phyloP scores from a whole-genome alignment of 2,888 invertebrate species.

The Nephrocerus scutellatus region DNA sequence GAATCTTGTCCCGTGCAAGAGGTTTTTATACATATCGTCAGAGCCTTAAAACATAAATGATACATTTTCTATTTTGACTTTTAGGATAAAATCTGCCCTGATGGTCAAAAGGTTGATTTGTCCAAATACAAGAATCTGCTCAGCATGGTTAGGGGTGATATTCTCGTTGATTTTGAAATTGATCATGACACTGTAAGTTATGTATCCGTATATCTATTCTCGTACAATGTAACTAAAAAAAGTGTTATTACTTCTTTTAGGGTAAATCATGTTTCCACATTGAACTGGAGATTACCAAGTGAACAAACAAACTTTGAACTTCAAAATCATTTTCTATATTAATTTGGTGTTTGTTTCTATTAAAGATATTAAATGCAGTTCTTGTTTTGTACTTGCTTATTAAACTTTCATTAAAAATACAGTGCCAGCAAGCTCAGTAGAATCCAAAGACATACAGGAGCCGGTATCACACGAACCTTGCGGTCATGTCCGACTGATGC shows the following conservation, averaged over 20 bases:
- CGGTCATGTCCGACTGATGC: no score
- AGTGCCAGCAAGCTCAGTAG: no score
- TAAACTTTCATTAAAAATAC: no score
- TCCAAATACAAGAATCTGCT: constrained; percentile 48
- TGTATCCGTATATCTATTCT: no score
- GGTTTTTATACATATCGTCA: constrained; percentile 23
- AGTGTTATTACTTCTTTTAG: constrained; percentile 23
- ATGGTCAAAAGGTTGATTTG: constrained; percentile 42
- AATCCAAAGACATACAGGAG: no score
- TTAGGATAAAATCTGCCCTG: constrained; percentile 42
- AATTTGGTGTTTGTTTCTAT: no score
- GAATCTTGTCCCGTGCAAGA: constrained; percentile 46
- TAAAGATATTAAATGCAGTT: no score
- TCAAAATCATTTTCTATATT: constrained; percentile 16
- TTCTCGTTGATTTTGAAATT: constrained; percentile 40
- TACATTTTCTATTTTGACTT: constrained; percentile 10
- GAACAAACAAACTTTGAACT: constrained; percentile 18
- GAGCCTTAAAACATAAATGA: neutral
- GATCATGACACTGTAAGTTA: constrained; percentile 47
- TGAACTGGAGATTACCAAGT: constrained; percentile 40
- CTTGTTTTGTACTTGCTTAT: no score
- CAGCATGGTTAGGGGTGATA: constrained; percentile 45
- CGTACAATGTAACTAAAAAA: constrained; percentile 12
- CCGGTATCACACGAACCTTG: no score
- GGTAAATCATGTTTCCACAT: constrained; percentile 42